A percentile compares a stretch with the other conserved stretches of the same genome.
phyloP scores from a whole-genome alignment of 1,140 invertebrate genomes.

The Dryas iulia region DNA sequence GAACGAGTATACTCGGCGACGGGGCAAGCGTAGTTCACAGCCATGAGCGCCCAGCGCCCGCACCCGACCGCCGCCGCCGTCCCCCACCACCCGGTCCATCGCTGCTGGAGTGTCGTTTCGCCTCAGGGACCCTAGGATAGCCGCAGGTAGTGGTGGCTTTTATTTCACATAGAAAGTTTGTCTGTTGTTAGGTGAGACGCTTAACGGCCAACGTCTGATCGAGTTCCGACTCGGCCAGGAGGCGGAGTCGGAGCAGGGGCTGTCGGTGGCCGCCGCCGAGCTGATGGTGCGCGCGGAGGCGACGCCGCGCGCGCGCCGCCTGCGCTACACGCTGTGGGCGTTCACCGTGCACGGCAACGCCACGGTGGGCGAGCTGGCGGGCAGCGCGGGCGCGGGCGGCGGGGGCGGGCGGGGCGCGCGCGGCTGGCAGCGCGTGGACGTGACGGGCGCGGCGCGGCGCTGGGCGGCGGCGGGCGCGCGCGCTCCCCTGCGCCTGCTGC shows the following conservation, averaged over 20 bases:
- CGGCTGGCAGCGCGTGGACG: slow-evolving; percentile 94
- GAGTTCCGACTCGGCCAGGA: slow-evolving; percentile 88
- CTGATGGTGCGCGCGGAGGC: slow-evolving; percentile 85
- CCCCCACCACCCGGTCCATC: slow-evolving; percentile 21
- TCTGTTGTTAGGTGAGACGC: slow-evolving; percentile 84
- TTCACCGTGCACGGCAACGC: slow-evolving; percentile 80
- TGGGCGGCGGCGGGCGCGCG: slow-evolving; percentile 82
- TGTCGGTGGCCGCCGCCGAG: slow-evolving; percentile 87
- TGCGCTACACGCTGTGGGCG: slow-evolving; percentile 45
- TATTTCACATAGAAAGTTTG: slow-evolving; percentile 15
- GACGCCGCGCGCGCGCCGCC: slow-evolving; percentile 78
- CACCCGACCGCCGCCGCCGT: slow-evolving; percentile 39
- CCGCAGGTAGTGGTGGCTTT: neutral
- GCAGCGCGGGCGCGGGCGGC: slow-evolving; percentile 84
- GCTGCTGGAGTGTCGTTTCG: slow-evolving; percentile 59
- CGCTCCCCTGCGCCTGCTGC: slow-evolving; percentile 86
- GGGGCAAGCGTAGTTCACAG: slow-evolving; percentile 60
- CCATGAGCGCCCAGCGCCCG: slow-evolving; percentile 61
- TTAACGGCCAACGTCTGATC: slow-evolving; percentile 91
- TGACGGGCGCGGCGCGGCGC: slow-evolving; percentile 83
- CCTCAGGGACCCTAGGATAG: slow-evolving; percentile 38
- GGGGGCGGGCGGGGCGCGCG: slow-evolving; percentile 80
- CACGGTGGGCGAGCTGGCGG: slow-evolving; percentile 84
- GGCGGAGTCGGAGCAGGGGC: slow-evolving; percentile 81
- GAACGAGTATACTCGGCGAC: slow-evolving; percentile 37